A percentile compares a stretch with the other conserved stretches of the same genome.
phyloP scores from a whole-genome alignment of 2,113 vertebrate genomes.

The Sceloporus tristichus region DNA sequence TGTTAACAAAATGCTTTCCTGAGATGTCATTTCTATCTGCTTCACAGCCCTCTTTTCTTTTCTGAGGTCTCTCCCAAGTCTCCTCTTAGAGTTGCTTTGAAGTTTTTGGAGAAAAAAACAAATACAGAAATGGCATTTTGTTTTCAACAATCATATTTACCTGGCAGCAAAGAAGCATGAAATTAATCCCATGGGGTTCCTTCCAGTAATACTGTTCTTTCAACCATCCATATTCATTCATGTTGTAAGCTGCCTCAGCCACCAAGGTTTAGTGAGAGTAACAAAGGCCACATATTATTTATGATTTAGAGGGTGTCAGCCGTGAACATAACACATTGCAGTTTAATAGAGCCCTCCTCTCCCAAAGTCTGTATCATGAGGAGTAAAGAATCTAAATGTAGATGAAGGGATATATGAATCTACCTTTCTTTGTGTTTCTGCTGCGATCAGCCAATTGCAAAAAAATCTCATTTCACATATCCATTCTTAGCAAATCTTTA shows the following conservation, averaged over 20 bases:
- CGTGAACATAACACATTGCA: too few species aligned
- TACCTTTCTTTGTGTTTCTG: too few species aligned
- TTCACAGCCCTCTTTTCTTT: not conserved
- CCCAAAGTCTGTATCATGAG: too few species aligned
- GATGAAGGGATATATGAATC: too few species aligned
- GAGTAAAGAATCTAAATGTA: too few species aligned
- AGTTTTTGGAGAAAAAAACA: not conserved
- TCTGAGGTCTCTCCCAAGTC: not conserved
- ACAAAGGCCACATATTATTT: not conserved
- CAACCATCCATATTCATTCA: not conserved
- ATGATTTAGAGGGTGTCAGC: too few species aligned
- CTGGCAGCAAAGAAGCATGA: not conserved
- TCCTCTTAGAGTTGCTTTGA: not conserved
- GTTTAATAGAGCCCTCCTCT: too few species aligned
- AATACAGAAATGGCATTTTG: not conserved
- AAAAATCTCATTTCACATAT: too few species aligned
- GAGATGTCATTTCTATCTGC: not conserved
- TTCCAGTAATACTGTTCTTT: not conserved
- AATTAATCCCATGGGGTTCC: not conserved
- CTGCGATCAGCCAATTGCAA: too few species aligned
- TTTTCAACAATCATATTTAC: not conserved
- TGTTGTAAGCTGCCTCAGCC: not conserved
- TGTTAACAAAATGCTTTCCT: not conserved
- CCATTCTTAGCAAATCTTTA: too few species aligned
- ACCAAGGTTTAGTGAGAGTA: not conserved